Evolutionary conservation across 1,140 invertebrate species (phyloP).

Genomic region (Acromyrmex heyeri): DNA sequence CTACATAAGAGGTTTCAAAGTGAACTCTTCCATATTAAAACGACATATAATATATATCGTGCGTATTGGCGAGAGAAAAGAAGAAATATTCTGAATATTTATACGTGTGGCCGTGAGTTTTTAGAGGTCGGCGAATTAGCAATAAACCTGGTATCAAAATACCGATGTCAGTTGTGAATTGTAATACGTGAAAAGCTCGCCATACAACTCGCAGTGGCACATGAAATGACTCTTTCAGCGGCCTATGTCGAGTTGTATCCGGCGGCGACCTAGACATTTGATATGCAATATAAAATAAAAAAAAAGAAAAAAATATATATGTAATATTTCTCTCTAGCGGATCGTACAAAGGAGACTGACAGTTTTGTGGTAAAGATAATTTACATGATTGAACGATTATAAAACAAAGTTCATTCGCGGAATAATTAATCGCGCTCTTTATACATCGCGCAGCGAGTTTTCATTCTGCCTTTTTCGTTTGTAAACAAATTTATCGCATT

Average conservation of each 20-base stretch:
- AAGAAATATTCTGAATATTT: slow-evolving; percentile 42
- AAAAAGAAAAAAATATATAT: background rate
- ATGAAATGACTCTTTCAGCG: slow-evolving; percentile 14
- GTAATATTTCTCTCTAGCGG: slow-evolving; percentile 1
- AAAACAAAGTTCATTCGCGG: background rate
- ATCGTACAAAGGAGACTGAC: background rate
- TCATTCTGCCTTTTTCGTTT: background rate
- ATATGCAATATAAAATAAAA: background rate
- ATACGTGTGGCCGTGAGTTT: slow-evolving; percentile 1
- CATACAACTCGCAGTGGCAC: background rate
- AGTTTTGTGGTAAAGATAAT: slow-evolving; percentile 12
- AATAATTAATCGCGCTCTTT: slow-evolving; percentile 11
- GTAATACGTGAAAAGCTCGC: slow-evolving; percentile 29
- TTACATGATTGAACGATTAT: background rate
- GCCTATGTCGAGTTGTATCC: background rate
- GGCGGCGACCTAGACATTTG: background rate
- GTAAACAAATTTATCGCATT: slow-evolving; percentile 22
- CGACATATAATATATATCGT: background rate
- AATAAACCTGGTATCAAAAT: slow-evolving; percentile 55
- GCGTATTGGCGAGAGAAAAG: slow-evolving; percentile 10
- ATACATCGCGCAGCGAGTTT: background rate
- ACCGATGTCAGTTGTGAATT: slow-evolving; percentile 14
- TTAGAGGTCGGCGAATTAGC: slow-evolving; percentile 50
- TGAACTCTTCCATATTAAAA: slow-evolving; percentile 18
- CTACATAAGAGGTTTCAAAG: slow-evolving; percentile 27